A percentile compares a stretch with the other conserved stretches of the same genome.
These are phyloP conservation scores for Germaria angustata DNA, from an alignment of 2,888 invertebrate species.

Conservation along the genomic window DNA sequence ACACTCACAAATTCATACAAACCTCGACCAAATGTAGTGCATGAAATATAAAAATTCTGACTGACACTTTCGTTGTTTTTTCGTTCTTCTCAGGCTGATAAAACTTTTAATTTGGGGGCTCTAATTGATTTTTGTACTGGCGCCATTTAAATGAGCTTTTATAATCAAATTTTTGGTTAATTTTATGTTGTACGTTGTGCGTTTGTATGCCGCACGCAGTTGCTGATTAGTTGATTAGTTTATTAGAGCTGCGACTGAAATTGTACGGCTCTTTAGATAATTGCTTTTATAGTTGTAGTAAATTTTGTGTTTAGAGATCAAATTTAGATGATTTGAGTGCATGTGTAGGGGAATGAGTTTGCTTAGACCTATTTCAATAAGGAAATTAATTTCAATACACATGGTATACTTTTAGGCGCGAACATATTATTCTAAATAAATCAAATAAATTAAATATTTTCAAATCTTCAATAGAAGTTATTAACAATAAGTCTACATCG, in stretches of 20 bases:
- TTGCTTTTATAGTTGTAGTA: constrained; percentile 39
- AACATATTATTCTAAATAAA: no score
- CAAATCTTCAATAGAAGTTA: no score
- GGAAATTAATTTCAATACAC: no score
- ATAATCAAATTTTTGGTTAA: constrained; percentile 50
- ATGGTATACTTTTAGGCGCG: constrained; percentile 27
- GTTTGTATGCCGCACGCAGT: not conserved
- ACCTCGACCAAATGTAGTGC: no score
- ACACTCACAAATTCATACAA: not conserved
- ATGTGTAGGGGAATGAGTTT: not conserved
- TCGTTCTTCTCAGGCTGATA: not conserved
- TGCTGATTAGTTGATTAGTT: constrained; percentile 43
- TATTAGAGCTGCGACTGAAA: constrained; percentile 38
- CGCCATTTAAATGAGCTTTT: constrained; percentile 46
- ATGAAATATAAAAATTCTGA: not conserved
- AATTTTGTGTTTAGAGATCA: constrained; percentile 10
- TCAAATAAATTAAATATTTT: no score
- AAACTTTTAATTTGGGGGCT: constrained; percentile 16
- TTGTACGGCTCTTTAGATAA: constrained; percentile 48
- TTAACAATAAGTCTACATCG: no score
- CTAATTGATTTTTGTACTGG: constrained; percentile 56
- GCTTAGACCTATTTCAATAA: no score
- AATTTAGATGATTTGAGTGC: not conserved
- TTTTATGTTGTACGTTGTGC: not conserved
- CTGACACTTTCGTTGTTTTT: not conserved